A percentile compares a stretch with the other conserved stretches of the same genome.
These are phyloP conservation scores for Drosophila melanogaster DNA, from an alignment of 1,140 invertebrate species.

Conservation along the genomic window DNA sequence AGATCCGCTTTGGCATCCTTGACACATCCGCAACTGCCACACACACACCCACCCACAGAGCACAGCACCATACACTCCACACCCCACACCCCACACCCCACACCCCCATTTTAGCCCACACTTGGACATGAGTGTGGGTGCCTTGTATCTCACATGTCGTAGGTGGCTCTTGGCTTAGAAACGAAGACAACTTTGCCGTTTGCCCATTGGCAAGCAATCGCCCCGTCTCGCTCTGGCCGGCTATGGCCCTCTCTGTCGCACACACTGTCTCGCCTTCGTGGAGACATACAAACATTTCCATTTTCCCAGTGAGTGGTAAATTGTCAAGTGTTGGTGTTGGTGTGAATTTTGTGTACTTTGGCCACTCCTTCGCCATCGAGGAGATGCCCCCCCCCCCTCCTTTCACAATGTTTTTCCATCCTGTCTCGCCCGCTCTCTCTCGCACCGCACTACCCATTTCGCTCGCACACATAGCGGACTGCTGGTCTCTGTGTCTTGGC, in stretches of 20 bases:
- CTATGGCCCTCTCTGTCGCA: conserved; percentile 8
- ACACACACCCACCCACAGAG: conserved; percentile 6
- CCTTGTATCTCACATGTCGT: conserved; percentile 31
- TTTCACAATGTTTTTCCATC: not conserved
- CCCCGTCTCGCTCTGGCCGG: conserved; percentile 24
- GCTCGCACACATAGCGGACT: conserved; percentile 1
- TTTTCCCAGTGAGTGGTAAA: conserved; percentile 49
- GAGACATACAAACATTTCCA: conserved; percentile 47
- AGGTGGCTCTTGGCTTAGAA: conserved; percentile 48
- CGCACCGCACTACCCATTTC: conserved; percentile 5
- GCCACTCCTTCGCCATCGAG: conserved; percentile 80
- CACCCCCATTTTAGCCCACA: not conserved
- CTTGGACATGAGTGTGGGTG: conserved; percentile 12
- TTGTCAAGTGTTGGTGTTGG: conserved; percentile 77
- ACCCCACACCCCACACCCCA: not conserved
- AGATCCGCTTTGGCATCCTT: conserved; percentile 41
- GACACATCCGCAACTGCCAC: conserved; percentile 9
- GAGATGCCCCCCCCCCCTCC: conserved; percentile 1
- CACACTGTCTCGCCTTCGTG: conserved; percentile 5
- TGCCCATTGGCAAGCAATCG: conserved; percentile 57
- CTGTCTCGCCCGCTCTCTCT: conserved; percentile 1
- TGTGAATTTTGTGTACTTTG: conserved; percentile 85
- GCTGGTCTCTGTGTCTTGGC: conserved; percentile 58
- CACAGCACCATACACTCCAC: no score
- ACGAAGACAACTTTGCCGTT: conserved; percentile 61